Evolutionary conservation across 2,113 vertebrate species (phyloP).

Genomic region (Austrofundulus limnaeus): DNA sequence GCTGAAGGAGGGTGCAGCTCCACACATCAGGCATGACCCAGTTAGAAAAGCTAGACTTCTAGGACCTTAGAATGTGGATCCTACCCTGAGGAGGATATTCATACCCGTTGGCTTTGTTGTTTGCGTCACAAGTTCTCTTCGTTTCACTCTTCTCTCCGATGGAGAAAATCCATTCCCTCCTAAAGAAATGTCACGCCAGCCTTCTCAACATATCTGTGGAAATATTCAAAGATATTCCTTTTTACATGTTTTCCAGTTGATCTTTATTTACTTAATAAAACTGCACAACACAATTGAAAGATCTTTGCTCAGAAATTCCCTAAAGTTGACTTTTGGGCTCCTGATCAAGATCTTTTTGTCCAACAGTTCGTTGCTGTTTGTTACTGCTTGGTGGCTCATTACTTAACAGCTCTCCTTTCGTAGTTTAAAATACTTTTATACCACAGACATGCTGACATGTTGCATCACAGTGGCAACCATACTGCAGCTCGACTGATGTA

Average conservation of each 20-base stretch:
- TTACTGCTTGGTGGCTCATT: too few species aligned
- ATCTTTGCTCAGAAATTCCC: conserved; percentile 1
- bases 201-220: neutral
- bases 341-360: too few species aligned
- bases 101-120: conserved; percentile 48
- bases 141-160: conserved; percentile 14
- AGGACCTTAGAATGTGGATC: conserved; percentile 52
- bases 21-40: conserved; percentile 70
- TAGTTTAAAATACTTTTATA: too few species aligned
- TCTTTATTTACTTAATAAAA: conserved; percentile 5
- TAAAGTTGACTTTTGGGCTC: conserved; percentile 16
- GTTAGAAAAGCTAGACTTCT: conserved; percentile 56
- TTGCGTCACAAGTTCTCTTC: conserved; percentile 20
- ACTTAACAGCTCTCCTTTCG: too few species aligned
- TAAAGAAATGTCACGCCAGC: conserved; percentile 35
- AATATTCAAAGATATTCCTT: neutral
- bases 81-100: conserved; percentile 54
- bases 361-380: too few species aligned
- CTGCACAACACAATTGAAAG: neutral
- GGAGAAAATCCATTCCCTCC: conserved; percentile 16
- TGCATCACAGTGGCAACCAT: too few species aligned
- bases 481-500: too few species aligned
- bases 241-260: neutral
- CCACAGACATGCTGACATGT: too few species aligned
- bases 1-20: conserved; percentile 43